These are phyloP conservation scores for Ostrea edulis DNA, from an alignment of 1,140 invertebrate genomes.

Conservation along the genomic window DNA sequence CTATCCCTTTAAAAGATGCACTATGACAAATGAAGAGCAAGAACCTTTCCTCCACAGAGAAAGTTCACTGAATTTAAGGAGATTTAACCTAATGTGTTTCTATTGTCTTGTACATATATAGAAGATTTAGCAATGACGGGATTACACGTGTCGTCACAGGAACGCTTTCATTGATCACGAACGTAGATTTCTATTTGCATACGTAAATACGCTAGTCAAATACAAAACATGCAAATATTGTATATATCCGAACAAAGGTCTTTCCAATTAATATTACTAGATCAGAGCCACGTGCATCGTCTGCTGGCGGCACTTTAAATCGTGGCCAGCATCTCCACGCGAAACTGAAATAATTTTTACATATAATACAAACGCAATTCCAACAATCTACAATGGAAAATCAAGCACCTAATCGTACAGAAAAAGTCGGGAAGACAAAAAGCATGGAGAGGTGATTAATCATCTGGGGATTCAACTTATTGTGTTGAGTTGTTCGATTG, in stretches of 20 bases:
- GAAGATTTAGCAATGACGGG: not conserved
- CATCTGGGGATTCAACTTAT: not conserved
- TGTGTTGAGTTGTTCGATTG: conserved; percentile 21
- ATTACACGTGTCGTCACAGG: no score
- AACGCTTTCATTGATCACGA: not conserved
- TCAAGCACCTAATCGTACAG: not conserved
- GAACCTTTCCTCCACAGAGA: no score
- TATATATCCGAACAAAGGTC: not conserved
- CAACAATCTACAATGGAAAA: not conserved
- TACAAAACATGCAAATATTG: not conserved
- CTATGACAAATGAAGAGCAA: no score
- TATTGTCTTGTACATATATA: not conserved
- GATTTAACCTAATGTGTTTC: no score
- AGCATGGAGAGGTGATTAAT: not conserved
- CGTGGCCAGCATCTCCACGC: not conserved
- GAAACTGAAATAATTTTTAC: not conserved
- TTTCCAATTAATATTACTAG: not conserved
- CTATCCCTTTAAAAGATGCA: no score
- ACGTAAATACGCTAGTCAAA: not conserved
- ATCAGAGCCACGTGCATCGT: not conserved
- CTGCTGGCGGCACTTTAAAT: not conserved
- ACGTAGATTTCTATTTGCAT: not conserved
- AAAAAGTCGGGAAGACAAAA: not conserved
- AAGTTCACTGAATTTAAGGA: no score
- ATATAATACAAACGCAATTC: not conserved